Percentiles rank a stretch among this genome's conserved stretches.
These are phyloP conservation scores for Heterodera schachtii DNA, from an alignment of 1,140 invertebrate genomes.

Conservation along the genomic window DNA sequence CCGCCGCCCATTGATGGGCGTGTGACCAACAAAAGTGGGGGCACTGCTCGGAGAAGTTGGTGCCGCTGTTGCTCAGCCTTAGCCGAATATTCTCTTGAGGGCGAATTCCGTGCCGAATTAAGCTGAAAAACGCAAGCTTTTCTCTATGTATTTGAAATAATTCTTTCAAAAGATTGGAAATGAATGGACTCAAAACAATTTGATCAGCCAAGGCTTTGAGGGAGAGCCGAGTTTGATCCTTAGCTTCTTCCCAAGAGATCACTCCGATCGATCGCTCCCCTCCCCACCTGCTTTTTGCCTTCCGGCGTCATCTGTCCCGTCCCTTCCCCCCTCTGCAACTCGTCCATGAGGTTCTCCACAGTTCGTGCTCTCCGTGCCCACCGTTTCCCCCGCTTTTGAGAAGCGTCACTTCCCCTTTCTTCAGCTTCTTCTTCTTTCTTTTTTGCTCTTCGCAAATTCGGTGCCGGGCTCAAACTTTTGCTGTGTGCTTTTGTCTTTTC, in stretches of 20 bases:
- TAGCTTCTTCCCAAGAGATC: neutral
- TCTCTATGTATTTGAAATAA: neutral
- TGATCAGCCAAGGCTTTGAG: no score
- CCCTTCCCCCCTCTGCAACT: neutral
- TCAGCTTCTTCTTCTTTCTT: neutral
- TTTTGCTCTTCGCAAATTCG: conserved; percentile 14
- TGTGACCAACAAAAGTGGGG: conserved; percentile 32
- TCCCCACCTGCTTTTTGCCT: neutral
- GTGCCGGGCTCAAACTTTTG: conserved; percentile 19
- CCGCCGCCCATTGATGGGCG: conserved; percentile 25
- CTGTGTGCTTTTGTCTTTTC: neutral
- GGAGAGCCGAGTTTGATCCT: neutral
- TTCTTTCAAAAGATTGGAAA: neutral
- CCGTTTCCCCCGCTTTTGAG: neutral
- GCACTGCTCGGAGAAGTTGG: conserved; percentile 6
- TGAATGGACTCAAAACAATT: no score
- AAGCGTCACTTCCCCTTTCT: neutral
- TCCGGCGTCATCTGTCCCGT: conserved; percentile 11
- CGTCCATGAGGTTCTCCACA: conserved; percentile 30
- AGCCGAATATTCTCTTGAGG: neutral
- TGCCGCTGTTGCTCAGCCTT: neutral
- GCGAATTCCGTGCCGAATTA: neutral
- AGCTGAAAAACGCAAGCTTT: no score
- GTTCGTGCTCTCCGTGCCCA: conserved; percentile 5
- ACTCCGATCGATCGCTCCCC: neutral